Evolutionary conservation across 2,797 vertebrate species (phyloP).

Genomic region (Enteromius fasciolatus): DNA sequence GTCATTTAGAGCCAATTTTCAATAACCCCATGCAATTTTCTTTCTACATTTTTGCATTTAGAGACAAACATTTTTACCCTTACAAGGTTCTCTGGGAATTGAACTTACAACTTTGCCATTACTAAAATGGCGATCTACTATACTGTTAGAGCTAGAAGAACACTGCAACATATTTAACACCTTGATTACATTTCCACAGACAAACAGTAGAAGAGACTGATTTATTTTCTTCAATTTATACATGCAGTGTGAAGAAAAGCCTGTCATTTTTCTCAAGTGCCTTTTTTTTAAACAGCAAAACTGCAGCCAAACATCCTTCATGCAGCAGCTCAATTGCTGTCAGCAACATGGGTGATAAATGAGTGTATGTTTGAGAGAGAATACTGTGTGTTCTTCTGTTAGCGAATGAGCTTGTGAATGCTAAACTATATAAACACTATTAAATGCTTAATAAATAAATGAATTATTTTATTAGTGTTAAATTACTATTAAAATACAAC

Average conservation of each 20-base stretch:
- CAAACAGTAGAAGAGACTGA: conserved; percentile 43
- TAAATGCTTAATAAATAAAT: conserved; percentile 35
- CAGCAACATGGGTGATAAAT: conserved; percentile 49
- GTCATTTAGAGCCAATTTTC: neutral
- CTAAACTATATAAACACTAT: conserved; percentile 27
- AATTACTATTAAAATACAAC: conserved; percentile 11
- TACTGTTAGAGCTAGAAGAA: neutral
- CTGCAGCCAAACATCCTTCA: conserved; percentile 44
- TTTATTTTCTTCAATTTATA: conserved; percentile 54
- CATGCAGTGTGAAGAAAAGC: conserved; percentile 60
- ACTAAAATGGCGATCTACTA: neutral
- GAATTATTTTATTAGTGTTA: neutral
- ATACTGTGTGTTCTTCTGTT: conserved; percentile 32
- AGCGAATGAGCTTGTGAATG: neutral
- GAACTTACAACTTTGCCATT: neutral
- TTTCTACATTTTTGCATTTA: neutral
- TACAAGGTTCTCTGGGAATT: neutral
- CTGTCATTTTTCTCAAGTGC: conserved; percentile 55
- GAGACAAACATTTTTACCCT: neutral
- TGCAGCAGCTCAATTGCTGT: conserved; percentile 33
- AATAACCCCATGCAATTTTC: neutral
- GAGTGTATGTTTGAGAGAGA: conserved; percentile 30
- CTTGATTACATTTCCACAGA: conserved; percentile 49
- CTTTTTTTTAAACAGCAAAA: conserved; percentile 53
- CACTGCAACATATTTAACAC: conserved; percentile 34